These are phyloP conservation scores for Xanthia togata DNA, from an alignment of 2,888 invertebrate species.

Conservation along the genomic window DNA sequence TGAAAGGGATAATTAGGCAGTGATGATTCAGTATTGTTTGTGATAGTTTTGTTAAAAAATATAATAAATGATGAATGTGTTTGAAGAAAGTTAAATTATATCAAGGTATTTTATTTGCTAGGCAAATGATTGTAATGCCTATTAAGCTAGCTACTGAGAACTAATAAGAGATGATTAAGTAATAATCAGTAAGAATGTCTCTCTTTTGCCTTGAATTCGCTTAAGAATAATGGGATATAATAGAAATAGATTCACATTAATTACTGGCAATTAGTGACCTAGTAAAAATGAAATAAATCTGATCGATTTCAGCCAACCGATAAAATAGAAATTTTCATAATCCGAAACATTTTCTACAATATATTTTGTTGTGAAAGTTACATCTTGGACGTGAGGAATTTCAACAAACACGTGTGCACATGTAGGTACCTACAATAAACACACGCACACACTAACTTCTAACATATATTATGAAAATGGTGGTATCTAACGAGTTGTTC, in stretches of 20 bases:
- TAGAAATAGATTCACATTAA: not conserved
- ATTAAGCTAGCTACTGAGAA: not conserved
- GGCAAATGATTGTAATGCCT: too few relatives aligned
- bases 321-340: conserved; percentile 1
- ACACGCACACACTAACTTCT: not conserved
- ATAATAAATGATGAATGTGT: not conserved
- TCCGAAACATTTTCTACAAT: conserved; percentile 34
- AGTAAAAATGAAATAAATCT: not conserved
- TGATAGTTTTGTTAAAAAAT: not conserved
- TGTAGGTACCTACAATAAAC: not conserved
- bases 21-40: conserved; percentile 12
- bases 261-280: not conserved
- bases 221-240: not conserved
- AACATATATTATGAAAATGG: conserved; percentile 19
- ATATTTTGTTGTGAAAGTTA: conserved; percentile 58
- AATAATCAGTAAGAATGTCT: not conserved
- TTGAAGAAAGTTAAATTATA: not conserved
- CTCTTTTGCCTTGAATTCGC: not conserved
- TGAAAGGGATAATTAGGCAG: conserved; percentile 15
- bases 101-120: not conserved
- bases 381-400: conserved; percentile 37
- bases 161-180: not conserved
- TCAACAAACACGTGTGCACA: conserved; percentile 19
- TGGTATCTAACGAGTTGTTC: conserved; percentile 32
- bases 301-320: not conserved